Conservation (phyloP, 2,888 invertebrate species). For the Loripinus fragilis region DNA sequence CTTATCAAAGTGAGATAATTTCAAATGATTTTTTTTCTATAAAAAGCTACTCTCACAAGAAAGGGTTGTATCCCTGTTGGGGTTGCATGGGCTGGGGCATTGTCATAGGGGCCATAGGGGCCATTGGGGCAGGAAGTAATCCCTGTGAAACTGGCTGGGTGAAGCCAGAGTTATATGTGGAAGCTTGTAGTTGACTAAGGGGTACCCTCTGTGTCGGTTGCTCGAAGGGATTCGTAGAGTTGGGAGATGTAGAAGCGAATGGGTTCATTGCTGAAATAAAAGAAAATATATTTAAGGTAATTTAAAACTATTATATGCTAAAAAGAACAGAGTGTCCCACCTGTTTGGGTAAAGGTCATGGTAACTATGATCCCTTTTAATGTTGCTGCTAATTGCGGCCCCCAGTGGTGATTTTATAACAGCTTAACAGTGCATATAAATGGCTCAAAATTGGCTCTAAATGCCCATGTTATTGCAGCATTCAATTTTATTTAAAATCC, state of each 20-base stretch:
- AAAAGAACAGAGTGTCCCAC: no score
- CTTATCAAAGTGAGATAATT: background rate
- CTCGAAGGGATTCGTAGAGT: conserved; percentile 78
- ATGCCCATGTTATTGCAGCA: no score
- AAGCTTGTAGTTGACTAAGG: conserved; percentile 77
- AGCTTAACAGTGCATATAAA: no score
- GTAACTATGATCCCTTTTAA: no score
- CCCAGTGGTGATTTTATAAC: no score
- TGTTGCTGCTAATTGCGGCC: no score
- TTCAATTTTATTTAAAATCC: no score
- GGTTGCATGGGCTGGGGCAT: conserved; percentile 63
- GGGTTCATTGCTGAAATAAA: conserved; percentile 75
- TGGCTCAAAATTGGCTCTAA: no score
- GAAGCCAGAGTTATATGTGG: conserved; percentile 68
- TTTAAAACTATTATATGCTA: no score
- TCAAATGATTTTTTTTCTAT: background rate
- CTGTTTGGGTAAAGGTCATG: no score
- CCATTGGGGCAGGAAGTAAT: conserved; percentile 75
- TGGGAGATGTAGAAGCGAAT: conserved; percentile 66
- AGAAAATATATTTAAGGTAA: background rate
- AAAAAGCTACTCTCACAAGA: conserved; percentile 64
- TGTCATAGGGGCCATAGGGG: conserved; percentile 72
- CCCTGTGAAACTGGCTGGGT: conserved; percentile 67
- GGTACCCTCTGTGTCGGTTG: conserved; percentile 75
- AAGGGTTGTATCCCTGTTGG: conserved; percentile 76